Evolutionary conservation across 1,140 invertebrate genomes (phyloP), one percentile per base, ranked within the genome.

Genomic region (Nasonia giraulti): DNA sequence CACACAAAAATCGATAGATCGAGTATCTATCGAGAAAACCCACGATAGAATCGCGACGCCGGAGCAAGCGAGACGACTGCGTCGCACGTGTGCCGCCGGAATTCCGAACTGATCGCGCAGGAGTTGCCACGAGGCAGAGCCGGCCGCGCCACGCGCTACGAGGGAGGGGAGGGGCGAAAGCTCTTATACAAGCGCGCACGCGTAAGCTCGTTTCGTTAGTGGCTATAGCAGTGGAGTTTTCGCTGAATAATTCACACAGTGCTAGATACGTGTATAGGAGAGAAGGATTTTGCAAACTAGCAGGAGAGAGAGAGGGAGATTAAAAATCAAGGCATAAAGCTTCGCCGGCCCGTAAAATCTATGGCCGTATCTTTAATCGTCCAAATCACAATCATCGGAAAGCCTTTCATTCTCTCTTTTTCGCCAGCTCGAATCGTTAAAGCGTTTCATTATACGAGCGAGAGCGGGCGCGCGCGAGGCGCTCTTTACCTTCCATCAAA

Each of bases 401-500:
- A n/a, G 37, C 37, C 77, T 69, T 40, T 40, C 17, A 37, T 62
- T 62, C 55, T 62, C 55, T 62, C 55, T 62, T n/a, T 62, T n/a
- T 62, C 55, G 20, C 55, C 5, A 17, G 20, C 55, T n/a, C 33
- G 62, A 69, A 80, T 80, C 78, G 78, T 80, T 80, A 69, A 80
- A 80, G 62, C 78, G 27, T 80, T 80, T 69, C 78, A 80, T 80
- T 80, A 80, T 40, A 80, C 62, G 78, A 68, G 78, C 78, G 27
- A 27, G 69, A n/a, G 20, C 55, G 20, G 33, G 33, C 17, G 55
- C 55, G 33, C 17, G 55, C 55, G 17, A 17, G 17, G 55, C 20
- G 33, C 78, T 80, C 78, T 69, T 80, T 80, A 80, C 78, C 62
- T 80, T 80, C 78, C 62, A 80, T 80, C 78, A 80, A 80, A 40